A percentile compares a stretch with the other conserved stretches of the same genome.
Evolutionary conservation across 2,888 invertebrate species (phyloP).

Genomic region (Alcis repandata): DNA sequence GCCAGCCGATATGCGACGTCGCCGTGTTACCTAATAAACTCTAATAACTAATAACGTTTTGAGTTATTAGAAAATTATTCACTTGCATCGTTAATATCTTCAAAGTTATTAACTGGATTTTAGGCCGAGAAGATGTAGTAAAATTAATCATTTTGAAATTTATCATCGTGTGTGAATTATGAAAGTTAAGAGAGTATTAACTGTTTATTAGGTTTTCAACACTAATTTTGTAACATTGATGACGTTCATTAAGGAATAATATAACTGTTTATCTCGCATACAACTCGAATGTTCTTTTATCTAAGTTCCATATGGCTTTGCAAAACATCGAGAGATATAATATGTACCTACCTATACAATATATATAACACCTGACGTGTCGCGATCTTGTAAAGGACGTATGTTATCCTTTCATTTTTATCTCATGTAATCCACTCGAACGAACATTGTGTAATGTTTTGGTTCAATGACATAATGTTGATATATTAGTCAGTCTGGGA

Average conservation of each 20-base stretch:
- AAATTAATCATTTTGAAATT: slow-evolving; percentile 46
- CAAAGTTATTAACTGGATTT: slow-evolving; percentile 30
- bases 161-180: slow-evolving; percentile 40
- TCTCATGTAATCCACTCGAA: slow-evolving; percentile 41
- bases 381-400: slow-evolving; percentile 53
- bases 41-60: slow-evolving; percentile 44
- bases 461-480: slow-evolving; percentile 45
- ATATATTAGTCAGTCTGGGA: slow-evolving; percentile 42
- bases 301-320: slow-evolving; percentile 58
- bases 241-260: slow-evolving; percentile 36
- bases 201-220: slow-evolving; percentile 45
- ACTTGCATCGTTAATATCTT: slow-evolving; percentile 27
- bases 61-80: slow-evolving; percentile 41
- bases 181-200: slow-evolving; percentile 38
- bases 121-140: slow-evolving; percentile 28
- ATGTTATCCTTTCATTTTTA: slow-evolving; percentile 24
- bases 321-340: slow-evolving; percentile 52
- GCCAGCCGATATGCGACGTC: background rate
- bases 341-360: no score
- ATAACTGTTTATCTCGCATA: slow-evolving; percentile 54
- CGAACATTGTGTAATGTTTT: slow-evolving; percentile 42
- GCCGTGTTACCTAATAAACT: slow-evolving; percentile 45
- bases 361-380: no score
- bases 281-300: slow-evolving; percentile 57
- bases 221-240: slow-evolving; percentile 46